A percentile compares a stretch with the other conserved stretches of the same genome.
phyloP scores from a whole-genome alignment of 1,140 invertebrate species.

The Pachyrhynchus sulphureomaculatus region DNA sequence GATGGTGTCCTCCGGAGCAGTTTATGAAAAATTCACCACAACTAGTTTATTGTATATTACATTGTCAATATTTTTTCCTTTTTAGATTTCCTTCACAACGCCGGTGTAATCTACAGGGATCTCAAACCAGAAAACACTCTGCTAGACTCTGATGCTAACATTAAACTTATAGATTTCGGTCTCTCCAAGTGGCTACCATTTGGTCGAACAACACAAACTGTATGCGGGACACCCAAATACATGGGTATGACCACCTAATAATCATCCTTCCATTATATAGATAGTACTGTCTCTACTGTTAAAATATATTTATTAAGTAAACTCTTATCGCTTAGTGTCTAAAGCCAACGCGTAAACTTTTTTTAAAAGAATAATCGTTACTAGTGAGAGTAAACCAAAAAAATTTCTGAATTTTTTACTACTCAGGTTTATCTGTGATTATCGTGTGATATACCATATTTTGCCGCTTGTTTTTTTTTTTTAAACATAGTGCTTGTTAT shows the following conservation, averaged over 20 bases:
- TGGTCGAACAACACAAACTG: constrained; percentile 74
- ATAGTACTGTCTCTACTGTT: constrained; percentile 4
- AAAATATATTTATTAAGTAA: too few relatives aligned
- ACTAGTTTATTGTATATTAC: too few relatives aligned
- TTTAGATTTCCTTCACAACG: constrained; percentile 88
- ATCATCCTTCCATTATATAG: constrained; percentile 18
- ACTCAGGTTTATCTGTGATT: constrained; percentile 38
- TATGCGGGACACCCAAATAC: constrained; percentile 89
- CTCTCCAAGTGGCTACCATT: constrained; percentile 85
- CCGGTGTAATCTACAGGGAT: constrained; percentile 87
- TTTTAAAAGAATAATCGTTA: constrained; percentile 1
- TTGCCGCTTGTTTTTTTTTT: constrained; percentile 21
- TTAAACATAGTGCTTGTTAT: constrained; percentile 8
- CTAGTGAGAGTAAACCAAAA: constrained; percentile 34
- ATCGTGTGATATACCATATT: constrained; percentile 35
- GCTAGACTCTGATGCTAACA: constrained; percentile 75
- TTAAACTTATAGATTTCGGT: constrained; percentile 89
- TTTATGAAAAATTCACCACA: not conserved
- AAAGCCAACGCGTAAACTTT: not conserved
- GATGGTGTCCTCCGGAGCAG: not conserved
- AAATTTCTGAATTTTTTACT: constrained; percentile 24
- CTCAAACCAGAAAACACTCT: constrained; percentile 90
- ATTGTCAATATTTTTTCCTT: not conserved
- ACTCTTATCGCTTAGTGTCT: not conserved
- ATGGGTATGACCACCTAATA: constrained; percentile 68